Evolutionary conservation across 2,113 vertebrate genomes (phyloP).

Genomic region (Gopherus flavomarginatus): DNA sequence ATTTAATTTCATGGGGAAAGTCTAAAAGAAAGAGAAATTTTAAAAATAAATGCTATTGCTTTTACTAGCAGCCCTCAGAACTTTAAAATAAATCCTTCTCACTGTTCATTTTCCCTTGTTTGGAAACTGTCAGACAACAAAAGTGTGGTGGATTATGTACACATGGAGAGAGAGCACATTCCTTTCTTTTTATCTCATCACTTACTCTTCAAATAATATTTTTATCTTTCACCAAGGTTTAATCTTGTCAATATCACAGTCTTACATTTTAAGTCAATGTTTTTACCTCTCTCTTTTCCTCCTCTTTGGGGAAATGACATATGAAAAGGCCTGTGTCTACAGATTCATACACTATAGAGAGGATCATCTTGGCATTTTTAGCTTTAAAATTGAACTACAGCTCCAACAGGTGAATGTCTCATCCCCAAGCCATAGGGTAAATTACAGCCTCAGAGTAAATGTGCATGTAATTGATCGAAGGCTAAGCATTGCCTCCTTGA

Average conservation of each 20-base stretch:
- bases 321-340: conserved; percentile 13
- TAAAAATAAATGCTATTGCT: neutral
- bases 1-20: neutral
- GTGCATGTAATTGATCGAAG: neutral
- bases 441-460: neutral
- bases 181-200: neutral
- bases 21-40: neutral
- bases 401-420: neutral
- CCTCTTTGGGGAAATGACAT: neutral
- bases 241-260: conserved; percentile 1
- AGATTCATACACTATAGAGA: neutral
- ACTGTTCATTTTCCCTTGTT: neutral
- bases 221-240: neutral
- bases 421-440: neutral
- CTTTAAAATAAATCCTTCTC: neutral
- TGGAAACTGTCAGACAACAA: conserved; percentile 8
- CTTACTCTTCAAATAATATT: neutral
- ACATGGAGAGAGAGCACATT: neutral
- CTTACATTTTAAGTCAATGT: neutral
- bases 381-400: neutral
- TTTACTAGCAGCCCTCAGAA: neutral
- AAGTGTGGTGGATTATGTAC: neutral
- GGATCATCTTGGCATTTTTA: neutral
- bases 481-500: neutral
- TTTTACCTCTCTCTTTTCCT: neutral